Percentiles rank a stretch among this genome's conserved stretches.
Conservation (phyloP, 2,113 vertebrate genomes). For the Argyrosomus japonicus region DNA sequence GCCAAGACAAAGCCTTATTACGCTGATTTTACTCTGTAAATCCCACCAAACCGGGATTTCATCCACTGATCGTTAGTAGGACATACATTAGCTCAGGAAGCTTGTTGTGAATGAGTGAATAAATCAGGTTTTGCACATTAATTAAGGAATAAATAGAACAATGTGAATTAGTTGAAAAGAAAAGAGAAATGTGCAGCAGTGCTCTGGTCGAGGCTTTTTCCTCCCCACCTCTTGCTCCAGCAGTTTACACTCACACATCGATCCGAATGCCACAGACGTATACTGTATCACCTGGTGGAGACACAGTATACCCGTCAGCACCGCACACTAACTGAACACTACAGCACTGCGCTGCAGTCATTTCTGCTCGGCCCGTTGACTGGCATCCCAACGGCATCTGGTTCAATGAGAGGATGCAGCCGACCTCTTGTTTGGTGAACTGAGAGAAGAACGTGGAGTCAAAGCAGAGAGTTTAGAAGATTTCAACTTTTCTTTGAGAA, state of each 20-base stretch:
- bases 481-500: slow-evolving; percentile 41
- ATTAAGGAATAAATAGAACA: slow-evolving; percentile 6
- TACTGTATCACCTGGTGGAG: slow-evolving; percentile 67
- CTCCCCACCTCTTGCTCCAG: slow-evolving; percentile 9
- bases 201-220: slow-evolving; percentile 8
- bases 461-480: slow-evolving; percentile 40
- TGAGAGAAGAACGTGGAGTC: slow-evolving; percentile 22
- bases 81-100: neutral
- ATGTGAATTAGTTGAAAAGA: neutral
- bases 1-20: slow-evolving; percentile 65
- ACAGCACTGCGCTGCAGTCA: slow-evolving; percentile 40
- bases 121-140: slow-evolving; percentile 5
- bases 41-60: slow-evolving; percentile 62
- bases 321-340: slow-evolving; percentile 27
- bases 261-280: slow-evolving; percentile 65
- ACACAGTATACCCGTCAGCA: slow-evolving; percentile 48
- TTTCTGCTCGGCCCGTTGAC: slow-evolving; percentile 10
- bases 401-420: slow-evolving; percentile 34
- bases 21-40: slow-evolving; percentile 63
- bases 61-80: slow-evolving; percentile 41
- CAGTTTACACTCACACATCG: slow-evolving; percentile 54
- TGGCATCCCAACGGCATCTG: neutral
- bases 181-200: neutral
- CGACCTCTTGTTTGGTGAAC: slow-evolving; percentile 37
- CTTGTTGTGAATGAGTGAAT: slow-evolving; percentile 26